Percentiles rank a stretch among this genome's conserved stretches.
phyloP scores from a whole-genome alignment of 1,140 invertebrate genomes.

The Notospermus geniculatus region DNA sequence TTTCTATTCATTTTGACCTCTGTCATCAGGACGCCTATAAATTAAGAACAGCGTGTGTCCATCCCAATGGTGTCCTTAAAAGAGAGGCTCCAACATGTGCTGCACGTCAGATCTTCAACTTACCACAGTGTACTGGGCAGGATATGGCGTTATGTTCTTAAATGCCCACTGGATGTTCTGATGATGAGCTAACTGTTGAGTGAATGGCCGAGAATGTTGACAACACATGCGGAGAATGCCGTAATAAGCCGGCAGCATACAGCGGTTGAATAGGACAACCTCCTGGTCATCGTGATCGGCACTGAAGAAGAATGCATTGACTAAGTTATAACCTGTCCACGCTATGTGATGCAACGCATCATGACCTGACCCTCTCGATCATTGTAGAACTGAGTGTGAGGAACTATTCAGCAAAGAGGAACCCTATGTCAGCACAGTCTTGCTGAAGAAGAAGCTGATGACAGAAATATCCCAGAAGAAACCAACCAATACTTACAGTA shows the following conservation, averaged over 20 bases:
- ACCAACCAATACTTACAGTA: slow-evolving; percentile 70
- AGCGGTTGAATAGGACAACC: slow-evolving; percentile 87
- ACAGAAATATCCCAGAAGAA: background rate
- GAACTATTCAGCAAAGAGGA: background rate
- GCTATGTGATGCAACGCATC: no score
- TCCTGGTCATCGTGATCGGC: slow-evolving; percentile 95
- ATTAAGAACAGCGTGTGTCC: background rate
- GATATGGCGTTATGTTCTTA: slow-evolving; percentile 91
- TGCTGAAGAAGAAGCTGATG: background rate
- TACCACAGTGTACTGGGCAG: slow-evolving; percentile 82
- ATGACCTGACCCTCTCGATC: no score
- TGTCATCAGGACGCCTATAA: background rate
- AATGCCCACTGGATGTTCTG: slow-evolving; percentile 96
- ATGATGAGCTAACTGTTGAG: slow-evolving; percentile 80
- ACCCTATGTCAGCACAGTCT: background rate
- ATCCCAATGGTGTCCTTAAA: background rate
- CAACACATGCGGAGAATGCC: slow-evolving; percentile 85
- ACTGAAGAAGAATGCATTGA: slow-evolving; percentile 42
- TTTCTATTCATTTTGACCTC: background rate
- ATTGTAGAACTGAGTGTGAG: no score
- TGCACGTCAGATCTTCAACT: slow-evolving; percentile 33
- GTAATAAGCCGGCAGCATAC: slow-evolving; percentile 93
- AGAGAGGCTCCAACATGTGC: background rate
- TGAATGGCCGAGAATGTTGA: slow-evolving; percentile 79
- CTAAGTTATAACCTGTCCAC: no score